Percentiles rank a stretch among this genome's conserved stretches.
Conservation (phyloP, 2,888 invertebrate genomes). For the Monoplex corrugatus region DNA sequence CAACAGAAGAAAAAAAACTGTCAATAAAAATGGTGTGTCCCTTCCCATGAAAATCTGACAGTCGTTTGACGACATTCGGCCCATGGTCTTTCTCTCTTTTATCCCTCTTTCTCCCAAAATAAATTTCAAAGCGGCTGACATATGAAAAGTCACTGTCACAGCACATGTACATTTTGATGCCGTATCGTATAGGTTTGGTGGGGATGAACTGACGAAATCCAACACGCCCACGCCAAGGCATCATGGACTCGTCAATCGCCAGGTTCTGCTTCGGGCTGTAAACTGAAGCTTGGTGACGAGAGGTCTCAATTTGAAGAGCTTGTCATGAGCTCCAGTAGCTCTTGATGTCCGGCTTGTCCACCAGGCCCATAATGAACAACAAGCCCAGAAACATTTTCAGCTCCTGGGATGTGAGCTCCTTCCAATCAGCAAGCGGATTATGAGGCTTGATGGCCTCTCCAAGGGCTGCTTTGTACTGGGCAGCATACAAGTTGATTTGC, state of each 20-base stretch:
- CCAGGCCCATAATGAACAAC: background rate
- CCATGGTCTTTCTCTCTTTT: too few relatives aligned
- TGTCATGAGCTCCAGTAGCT: slow-evolving; percentile 21
- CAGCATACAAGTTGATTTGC: slow-evolving; percentile 29
- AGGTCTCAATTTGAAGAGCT: slow-evolving; percentile 27
- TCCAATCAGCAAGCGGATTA: background rate
- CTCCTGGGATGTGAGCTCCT: background rate
- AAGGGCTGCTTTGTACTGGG: background rate
- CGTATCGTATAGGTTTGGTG: slow-evolving; percentile 22
- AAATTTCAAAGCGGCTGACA: slow-evolving; percentile 4
- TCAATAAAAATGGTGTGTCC: too few relatives aligned
- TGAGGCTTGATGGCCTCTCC: slow-evolving; percentile 10
- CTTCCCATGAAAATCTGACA: too few relatives aligned
- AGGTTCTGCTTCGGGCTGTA: slow-evolving; percentile 13
- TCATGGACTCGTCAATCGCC: slow-evolving; percentile 26
- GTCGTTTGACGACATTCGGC: too few relatives aligned
- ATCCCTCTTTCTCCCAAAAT: background rate
- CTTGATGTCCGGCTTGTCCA: background rate
- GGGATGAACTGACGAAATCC: slow-evolving; percentile 19
- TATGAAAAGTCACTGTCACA: slow-evolving; percentile 6
- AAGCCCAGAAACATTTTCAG: background rate
- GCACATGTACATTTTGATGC: slow-evolving; percentile 27
- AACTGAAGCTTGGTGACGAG: slow-evolving; percentile 9
- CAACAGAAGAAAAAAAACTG: too few relatives aligned
- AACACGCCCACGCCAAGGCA: slow-evolving; percentile 30